Conservation (phyloP, 2,888 invertebrate species). For the Stegophylla sp. region DNA sequence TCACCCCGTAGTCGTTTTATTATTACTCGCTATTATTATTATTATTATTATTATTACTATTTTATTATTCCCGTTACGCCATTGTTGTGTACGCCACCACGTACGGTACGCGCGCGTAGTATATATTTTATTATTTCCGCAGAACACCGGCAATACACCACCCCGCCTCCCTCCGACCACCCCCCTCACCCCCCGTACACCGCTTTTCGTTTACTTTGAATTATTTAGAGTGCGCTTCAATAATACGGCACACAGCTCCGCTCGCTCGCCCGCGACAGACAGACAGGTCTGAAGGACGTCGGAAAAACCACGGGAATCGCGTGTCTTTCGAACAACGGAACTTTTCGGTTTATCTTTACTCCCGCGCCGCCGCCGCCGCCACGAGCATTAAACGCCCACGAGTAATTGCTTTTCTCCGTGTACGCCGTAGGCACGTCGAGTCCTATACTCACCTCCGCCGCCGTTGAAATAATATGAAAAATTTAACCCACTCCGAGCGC, state of each 20-base stretch:
- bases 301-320: background rate
- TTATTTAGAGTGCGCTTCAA: background rate
- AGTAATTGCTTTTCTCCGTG: background rate
- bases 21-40: no score
- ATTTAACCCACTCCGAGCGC: no score
- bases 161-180: no score
- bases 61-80: no score
- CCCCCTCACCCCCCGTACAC: no score
- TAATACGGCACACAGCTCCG: background rate
- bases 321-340: background rate
- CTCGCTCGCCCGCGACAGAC: no score
- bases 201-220: slow-evolving; percentile 8
- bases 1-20: no score
- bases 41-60: no score
- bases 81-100: no score
- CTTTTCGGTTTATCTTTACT: background rate
- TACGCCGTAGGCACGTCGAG: background rate
- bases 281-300: background rate
- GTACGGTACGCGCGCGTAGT: no score
- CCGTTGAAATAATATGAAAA: background rate
- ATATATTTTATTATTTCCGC: no score
- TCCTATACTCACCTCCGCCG: background rate
- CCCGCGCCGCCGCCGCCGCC: background rate
- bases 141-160: no score
- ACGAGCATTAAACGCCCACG: background rate